These are phyloP conservation scores for Palythoa grandis DNA, from an alignment of 92 coral and sea anemone genomes.

Conservation along the genomic window DNA sequence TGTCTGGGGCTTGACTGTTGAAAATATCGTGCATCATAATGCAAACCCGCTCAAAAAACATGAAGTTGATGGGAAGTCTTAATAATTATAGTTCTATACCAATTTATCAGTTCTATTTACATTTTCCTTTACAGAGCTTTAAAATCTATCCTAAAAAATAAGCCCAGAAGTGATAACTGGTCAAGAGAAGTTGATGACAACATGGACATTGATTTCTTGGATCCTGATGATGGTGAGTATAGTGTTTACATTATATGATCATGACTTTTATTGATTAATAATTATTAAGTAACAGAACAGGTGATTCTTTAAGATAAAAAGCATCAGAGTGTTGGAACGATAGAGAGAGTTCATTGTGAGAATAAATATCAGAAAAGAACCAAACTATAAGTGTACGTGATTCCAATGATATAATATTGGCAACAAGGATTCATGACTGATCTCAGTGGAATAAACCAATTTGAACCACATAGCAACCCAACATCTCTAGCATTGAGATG, in stretches of 20 bases:
- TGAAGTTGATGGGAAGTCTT: too few relatives aligned
- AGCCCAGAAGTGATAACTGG: conserved; percentile 38
- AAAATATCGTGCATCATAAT: too few relatives aligned
- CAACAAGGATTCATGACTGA: conserved; percentile 39
- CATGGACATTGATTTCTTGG: conserved; percentile 82
- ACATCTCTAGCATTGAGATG: conserved; percentile 41
- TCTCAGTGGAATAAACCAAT: conserved; percentile 32
- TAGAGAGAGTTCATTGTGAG: not conserved
- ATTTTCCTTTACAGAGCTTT: conserved; percentile 27
- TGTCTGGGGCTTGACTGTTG: too few relatives aligned
- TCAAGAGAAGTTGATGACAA: conserved; percentile 53
- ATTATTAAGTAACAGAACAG: conserved; percentile 3
- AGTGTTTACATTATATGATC: conserved; percentile 3
- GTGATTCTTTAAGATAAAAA: conserved; percentile 1
- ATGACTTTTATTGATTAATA: not conserved
- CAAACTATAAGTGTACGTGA: not conserved
- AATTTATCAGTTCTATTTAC: not conserved
- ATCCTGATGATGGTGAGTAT: conserved; percentile 52
- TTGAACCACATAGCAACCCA: conserved; percentile 39
- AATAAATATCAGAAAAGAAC: not conserved
- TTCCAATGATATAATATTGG: conserved; percentile 19
- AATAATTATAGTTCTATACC: not conserved
- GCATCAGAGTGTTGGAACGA: conserved; percentile 6
- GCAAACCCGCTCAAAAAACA: too few relatives aligned
- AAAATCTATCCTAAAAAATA: conserved; percentile 78